Evolutionary conservation across 1,140 invertebrate genomes (phyloP).

Genomic region (Diploscapter pachys): DNA sequence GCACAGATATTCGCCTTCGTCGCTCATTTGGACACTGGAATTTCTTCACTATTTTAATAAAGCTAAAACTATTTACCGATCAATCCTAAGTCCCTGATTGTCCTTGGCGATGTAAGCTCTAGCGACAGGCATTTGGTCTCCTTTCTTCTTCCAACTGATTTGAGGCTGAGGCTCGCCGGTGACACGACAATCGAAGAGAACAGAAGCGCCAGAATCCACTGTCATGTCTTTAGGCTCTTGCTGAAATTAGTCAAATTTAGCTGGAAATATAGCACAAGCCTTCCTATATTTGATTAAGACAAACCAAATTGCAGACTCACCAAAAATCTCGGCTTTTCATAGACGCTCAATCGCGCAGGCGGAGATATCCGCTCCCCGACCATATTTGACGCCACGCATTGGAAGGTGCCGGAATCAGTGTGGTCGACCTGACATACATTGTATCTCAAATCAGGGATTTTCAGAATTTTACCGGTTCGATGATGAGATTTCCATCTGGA

Average conservation of each 20-base stretch:
- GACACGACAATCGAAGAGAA: constrained; percentile 81
- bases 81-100: constrained; percentile 38
- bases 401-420: constrained; percentile 78
- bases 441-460: constrained; percentile 60
- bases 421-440: constrained; percentile 77
- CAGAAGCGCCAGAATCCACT: constrained; percentile 58
- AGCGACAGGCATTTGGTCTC: constrained; percentile 75
- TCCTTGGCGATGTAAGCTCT: constrained; percentile 59
- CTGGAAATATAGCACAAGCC: not conserved
- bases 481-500: constrained; percentile 45
- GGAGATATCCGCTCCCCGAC: constrained; percentile 76
- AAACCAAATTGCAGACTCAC: constrained; percentile 16
- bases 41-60: not conserved
- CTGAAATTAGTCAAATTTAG: constrained; percentile 27
- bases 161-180: constrained; percentile 83
- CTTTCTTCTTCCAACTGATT: constrained; percentile 81
- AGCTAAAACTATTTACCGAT: constrained; percentile 24
- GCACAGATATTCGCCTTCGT: constrained; percentile 73
- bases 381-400: constrained; percentile 79
- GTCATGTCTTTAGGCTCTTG: constrained; percentile 45
- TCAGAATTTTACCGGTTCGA: constrained; percentile 25
- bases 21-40: constrained; percentile 63
- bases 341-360: constrained; percentile 74
- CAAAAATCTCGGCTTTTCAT: constrained; percentile 66
- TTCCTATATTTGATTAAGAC: too few species aligned